These are phyloP conservation scores for Calosoma granatense DNA, from an alignment of 1,140 invertebrate genomes.

Conservation along the genomic window DNA sequence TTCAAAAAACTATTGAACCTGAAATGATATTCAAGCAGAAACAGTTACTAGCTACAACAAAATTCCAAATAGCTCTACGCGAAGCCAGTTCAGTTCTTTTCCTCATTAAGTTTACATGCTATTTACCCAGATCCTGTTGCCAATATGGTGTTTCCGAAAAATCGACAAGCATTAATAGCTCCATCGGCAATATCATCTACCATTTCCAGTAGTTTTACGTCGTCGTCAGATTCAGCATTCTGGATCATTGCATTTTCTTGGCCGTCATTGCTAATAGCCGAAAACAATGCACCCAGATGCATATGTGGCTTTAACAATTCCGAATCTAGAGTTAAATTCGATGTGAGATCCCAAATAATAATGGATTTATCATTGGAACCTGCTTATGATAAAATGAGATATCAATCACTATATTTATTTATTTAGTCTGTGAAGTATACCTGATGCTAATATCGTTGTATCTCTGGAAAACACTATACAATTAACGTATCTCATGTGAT, in stretches of 20 bases:
- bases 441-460: conserved; percentile 50
- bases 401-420: background rate
- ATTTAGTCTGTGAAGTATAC: conserved; percentile 27
- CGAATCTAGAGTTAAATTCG: conserved; percentile 37
- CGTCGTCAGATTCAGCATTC: conserved; percentile 33
- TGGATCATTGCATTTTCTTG: conserved; percentile 37
- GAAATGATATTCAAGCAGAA: no score
- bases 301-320: conserved; percentile 31
- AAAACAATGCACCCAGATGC: conserved; percentile 13
- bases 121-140: conserved; percentile 45
- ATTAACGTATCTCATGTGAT: conserved; percentile 60
- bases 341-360: conserved; percentile 52
- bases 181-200: conserved; percentile 39
- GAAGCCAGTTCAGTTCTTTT: no score
- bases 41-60: no score
- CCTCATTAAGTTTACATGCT: no score
- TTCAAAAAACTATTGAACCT: no score
- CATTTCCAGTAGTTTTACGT: conserved; percentile 38
- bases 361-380: conserved; percentile 64
- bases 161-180: conserved; percentile 47
- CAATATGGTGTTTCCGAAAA: conserved; percentile 38
- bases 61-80: no score
- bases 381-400: conserved; percentile 20
- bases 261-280: conserved; percentile 15
- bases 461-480: conserved; percentile 59